Base-by-base conservation (phyloP, 2,113 vertebrate genomes). In the Argyrosomus japonicus region DNA sequence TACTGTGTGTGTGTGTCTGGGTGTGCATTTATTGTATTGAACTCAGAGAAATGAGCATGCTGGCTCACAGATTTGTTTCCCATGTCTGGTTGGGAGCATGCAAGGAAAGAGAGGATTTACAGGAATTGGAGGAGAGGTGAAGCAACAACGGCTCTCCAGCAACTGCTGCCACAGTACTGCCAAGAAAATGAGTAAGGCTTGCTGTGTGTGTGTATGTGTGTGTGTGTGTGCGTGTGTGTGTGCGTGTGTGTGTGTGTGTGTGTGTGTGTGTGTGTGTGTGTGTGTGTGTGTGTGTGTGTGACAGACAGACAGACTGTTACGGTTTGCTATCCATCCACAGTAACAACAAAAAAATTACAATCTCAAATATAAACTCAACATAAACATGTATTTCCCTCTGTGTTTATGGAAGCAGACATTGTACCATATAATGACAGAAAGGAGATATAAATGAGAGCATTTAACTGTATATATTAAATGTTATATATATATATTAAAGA, bases 101-200 rank as follows among this genome's bases (percentile, higher is more conserved):
- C 63, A 48, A 11, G 25, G 8, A 1, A 1, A 27, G 67, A 54
- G 14, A 67, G 79, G 70, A 87, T 88, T 88, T 85, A 75, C 65
- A 13, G 64, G 74, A 87, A 89, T 11, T 71, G 48, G 53, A 50
- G 51, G 19, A 69, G 72, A 56, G 47, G 51, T 86, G 48, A 77
- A 10, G 58, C 32, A 84, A 69, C 50, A 76, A 53, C 15, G 1
- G 47, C 15, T 80, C 32, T 72, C n/a, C 32, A 75, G 45, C 2
- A 43, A 70, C 23, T 13, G 25, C 32, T 72, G 29, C 51, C 60
- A 9, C 3, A 19, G 50, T n/a, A 6, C 43, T 63, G 71, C 83
- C 69, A 81, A 75, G 21, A 43, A 76, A 69, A 64, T 23, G 40
- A 54, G 0, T 3, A 29, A 21, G 62, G 27, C 0, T 1, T 8